Conservation (phyloP, 2,113 vertebrate genomes). For the Carassius carassius region DNA sequence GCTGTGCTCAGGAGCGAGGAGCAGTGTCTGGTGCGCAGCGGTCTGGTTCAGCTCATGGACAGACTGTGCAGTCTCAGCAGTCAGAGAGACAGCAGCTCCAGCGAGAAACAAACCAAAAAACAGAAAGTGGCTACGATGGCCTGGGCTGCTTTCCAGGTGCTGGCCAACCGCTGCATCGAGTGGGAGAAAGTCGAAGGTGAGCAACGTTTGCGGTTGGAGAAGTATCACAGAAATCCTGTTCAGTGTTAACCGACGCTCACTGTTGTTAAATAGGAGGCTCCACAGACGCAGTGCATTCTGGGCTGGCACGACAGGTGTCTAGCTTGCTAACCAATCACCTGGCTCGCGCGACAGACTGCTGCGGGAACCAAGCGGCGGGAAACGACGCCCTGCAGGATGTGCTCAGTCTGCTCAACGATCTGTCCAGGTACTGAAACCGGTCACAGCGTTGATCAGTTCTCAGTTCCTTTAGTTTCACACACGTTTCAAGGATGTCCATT, state of each 20-base stretch:
- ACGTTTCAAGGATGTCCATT: too few relatives aligned
- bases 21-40: slow-evolving; percentile 94
- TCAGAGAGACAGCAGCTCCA: slow-evolving; percentile 91
- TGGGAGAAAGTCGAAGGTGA: slow-evolving; percentile 99
- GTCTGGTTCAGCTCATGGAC: slow-evolving; percentile 97
- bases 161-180: slow-evolving; percentile 96
- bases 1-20: slow-evolving; percentile 86
- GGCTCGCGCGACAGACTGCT: slow-evolving; percentile 93
- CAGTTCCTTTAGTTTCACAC: too few relatives aligned
- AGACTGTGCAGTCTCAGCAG: slow-evolving; percentile 93
- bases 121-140: slow-evolving; percentile 98
- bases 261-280: slow-evolving; percentile 80
- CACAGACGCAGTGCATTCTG: slow-evolving; percentile 94
- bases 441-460: too few relatives aligned
- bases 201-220: neutral
- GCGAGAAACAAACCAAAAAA: slow-evolving; percentile 95
- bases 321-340: slow-evolving; percentile 96
- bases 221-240: neutral
- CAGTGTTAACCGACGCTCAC: too few relatives aligned
- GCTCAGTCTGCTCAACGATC: slow-evolving; percentile 96
- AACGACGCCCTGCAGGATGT: slow-evolving; percentile 97
- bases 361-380: slow-evolving; percentile 95
- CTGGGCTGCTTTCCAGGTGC: slow-evolving; percentile 98
- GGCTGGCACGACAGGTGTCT: slow-evolving; percentile 94
- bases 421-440: slow-evolving; percentile 83